Conservation (phyloP, 2,797 vertebrate genomes). For the Botia kubotai region DNA sequence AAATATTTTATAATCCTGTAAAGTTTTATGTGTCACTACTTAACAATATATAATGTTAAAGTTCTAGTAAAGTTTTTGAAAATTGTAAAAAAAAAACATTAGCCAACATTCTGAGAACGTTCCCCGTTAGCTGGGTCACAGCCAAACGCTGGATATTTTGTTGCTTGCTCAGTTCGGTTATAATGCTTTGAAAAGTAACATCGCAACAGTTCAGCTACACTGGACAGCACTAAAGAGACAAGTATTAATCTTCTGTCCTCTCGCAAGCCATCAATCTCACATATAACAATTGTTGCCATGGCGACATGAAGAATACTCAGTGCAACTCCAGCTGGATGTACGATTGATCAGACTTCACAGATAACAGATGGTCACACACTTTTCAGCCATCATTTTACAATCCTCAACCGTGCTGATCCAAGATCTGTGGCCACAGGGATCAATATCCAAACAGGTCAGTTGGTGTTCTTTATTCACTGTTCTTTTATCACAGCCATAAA, state of each 20-base stretch:
- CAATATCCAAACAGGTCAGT: conserved; percentile 28
- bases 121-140: no score
- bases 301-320: conserved; percentile 50
- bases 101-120: no score
- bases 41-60: no score
- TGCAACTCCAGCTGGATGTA: conserved; percentile 54
- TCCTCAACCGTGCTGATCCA: conserved; percentile 30
- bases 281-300: conserved; percentile 56
- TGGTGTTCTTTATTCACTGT: conserved; percentile 10
- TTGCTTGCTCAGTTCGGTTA: not conserved
- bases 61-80: no score
- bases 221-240: conserved; percentile 32
- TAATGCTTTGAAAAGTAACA: not conserved
- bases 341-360: conserved; percentile 48
- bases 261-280: conserved; percentile 47
- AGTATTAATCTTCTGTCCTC: conserved; percentile 34
- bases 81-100: no score
- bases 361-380: conserved; percentile 53
- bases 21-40: no score
- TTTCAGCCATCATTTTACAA: conserved; percentile 31
- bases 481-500: not conserved
- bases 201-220: conserved; percentile 8
- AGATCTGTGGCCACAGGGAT: conserved; percentile 40
- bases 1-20: no score
- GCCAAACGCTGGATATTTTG: conserved; percentile 9